A percentile compares a stretch with the other conserved stretches of the same genome.
These are phyloP conservation scores for Corythornis vintsioides DNA, from an alignment of 2,113 vertebrate genomes.

Conservation along the genomic window DNA sequence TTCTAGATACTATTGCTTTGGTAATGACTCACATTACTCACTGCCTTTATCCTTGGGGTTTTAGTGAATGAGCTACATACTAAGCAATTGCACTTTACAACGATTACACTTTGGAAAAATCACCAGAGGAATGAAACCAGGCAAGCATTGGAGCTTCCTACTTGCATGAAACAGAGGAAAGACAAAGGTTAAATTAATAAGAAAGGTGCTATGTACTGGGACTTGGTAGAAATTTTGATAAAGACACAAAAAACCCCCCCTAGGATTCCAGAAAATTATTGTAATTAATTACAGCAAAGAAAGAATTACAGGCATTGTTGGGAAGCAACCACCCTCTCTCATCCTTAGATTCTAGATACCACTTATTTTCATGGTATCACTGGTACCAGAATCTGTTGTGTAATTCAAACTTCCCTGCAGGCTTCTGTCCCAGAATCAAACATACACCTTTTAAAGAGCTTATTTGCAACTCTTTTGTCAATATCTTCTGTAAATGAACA, in stretches of 20 bases:
- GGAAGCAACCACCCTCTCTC: not conserved
- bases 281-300: not conserved
- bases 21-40: conserved; percentile 30
- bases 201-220: not conserved
- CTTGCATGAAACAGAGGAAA: not conserved
- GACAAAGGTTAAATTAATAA: conserved; percentile 6
- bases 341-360: not conserved
- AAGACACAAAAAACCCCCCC: not conserved
- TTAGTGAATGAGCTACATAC: conserved; percentile 41
- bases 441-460: not conserved
- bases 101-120: conserved; percentile 41
- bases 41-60: conserved; percentile 22
- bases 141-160: not conserved
- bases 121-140: conserved; percentile 26
- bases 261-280: not conserved
- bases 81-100: conserved; percentile 51
- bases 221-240: not conserved
- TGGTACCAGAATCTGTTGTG: not conserved
- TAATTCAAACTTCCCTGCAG: not conserved
- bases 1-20: not conserved
- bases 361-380: not conserved
- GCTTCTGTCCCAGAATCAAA: not conserved
- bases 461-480: not conserved
- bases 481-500: not conserved
- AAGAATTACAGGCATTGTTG: not conserved